phyloP scores from a whole-genome alignment of 2,113 vertebrate species.

The Tragelaphus scriptus region DNA sequence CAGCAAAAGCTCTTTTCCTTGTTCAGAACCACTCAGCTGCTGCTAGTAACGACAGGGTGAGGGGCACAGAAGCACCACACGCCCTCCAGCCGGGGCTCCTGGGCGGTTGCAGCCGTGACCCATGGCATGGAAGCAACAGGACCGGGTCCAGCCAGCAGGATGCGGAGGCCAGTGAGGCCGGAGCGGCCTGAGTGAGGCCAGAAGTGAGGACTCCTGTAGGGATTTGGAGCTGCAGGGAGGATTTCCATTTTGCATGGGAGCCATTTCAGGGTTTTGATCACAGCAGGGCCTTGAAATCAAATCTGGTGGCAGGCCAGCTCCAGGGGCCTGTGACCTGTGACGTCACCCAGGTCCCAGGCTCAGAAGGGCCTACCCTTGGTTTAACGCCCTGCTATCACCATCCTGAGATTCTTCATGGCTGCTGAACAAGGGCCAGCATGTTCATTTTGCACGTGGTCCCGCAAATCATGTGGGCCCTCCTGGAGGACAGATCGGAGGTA shows the following conservation, averaged over 20 bases:
- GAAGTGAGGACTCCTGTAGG: no score
- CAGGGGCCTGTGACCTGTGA: accelerated
- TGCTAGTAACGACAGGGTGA: accelerated
- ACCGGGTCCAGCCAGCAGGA: accelerated
- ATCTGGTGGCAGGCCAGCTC: no score
- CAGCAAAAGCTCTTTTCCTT: background rate
- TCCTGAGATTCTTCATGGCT: accelerated
- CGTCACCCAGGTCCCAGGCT: background rate
- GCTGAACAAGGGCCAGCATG: accelerated
- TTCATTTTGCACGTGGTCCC: background rate
- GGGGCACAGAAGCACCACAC: accelerated
- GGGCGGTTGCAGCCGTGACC: background rate
- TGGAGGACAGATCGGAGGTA: accelerated
- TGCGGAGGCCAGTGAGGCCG: accelerated
- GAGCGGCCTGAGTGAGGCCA: background rate
- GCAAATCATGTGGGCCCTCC: accelerated
- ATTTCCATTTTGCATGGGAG: background rate
- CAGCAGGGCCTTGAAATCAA: no score
- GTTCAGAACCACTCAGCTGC: background rate
- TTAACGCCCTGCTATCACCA: accelerated
- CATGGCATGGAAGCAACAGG: accelerated
- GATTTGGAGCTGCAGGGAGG: accelerated
- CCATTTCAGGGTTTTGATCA: background rate
- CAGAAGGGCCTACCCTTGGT: no score
- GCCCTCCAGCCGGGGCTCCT: background rate